phyloP scores from a whole-genome alignment of 2,113 vertebrate genomes.

The Syrmaticus mikado region DNA sequence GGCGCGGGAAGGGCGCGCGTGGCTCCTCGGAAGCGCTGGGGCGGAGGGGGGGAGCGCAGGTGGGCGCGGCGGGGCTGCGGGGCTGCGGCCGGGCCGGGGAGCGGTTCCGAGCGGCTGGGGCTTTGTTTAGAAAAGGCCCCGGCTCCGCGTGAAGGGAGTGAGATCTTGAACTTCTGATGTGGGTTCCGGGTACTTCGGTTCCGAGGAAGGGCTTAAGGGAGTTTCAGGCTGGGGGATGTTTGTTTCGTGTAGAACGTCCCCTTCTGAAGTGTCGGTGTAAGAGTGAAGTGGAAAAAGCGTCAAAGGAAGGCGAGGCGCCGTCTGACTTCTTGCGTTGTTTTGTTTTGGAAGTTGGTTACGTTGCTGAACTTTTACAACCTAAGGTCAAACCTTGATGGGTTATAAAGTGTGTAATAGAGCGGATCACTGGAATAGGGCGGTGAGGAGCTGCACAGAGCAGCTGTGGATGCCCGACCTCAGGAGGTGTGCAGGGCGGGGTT shows the following conservation, averaged over 20 bases:
- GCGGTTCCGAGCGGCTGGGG: not conserved
- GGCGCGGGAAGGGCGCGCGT: too few species aligned
- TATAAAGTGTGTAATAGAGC: rapidly evolving
- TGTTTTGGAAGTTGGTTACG: not conserved
- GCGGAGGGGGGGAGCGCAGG: not conserved
- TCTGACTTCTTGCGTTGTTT: not conserved
- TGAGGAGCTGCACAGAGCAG: too few species aligned
- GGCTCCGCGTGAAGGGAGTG: rapidly evolving
- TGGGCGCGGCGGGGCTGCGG: not conserved
- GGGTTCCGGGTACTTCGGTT: not conserved
- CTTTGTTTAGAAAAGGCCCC: not conserved
- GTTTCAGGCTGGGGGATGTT: not conserved
- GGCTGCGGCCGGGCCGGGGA: not conserved
- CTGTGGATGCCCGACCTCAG: too few species aligned
- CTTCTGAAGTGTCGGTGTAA: not conserved
- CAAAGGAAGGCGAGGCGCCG: rapidly evolving
- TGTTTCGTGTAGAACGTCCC: not conserved
- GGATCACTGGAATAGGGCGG: not conserved
- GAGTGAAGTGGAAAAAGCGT: not conserved
- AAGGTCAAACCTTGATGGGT: not conserved
- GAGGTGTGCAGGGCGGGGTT: too few species aligned
- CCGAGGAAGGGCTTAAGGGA: not conserved
- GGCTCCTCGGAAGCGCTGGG: rapidly evolving
- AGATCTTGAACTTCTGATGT: not conserved
- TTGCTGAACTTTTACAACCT: not conserved